Conservation (phyloP, 2,888 invertebrate genomes). For the Eupithecia vulgata region DNA sequence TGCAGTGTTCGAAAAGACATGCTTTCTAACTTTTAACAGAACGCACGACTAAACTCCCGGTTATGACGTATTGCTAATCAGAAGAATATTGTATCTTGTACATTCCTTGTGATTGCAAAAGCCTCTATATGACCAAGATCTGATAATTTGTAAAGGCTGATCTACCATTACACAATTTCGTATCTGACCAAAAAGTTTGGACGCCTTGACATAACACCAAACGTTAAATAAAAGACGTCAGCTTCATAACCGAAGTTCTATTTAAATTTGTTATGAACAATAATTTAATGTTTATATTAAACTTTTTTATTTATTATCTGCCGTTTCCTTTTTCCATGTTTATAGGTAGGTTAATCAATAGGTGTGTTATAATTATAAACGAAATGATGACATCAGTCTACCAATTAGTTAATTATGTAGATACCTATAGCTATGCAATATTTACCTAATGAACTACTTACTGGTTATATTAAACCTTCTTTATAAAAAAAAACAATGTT, state of each 20-base stretch:
- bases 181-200: conserved; percentile 65
- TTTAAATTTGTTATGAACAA: conserved; percentile 73
- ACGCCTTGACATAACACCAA: conserved; percentile 58
- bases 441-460: no score
- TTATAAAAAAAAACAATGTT: not conserved
- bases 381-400: not conserved
- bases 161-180: conserved; percentile 62
- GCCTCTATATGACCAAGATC: conserved; percentile 72
- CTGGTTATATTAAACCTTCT: not conserved
- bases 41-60: conserved; percentile 75
- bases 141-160: conserved; percentile 75
- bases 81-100: conserved; percentile 64
- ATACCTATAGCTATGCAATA: not conserved
- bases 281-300: conserved; percentile 83
- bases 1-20: conserved; percentile 68
- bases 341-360: not conserved
- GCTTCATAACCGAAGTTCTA: conserved; percentile 80
- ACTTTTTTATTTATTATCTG: conserved; percentile 76
- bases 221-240: conserved; percentile 66
- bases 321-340: conserved; percentile 45
- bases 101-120: conserved; percentile 70
- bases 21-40: conserved; percentile 83
- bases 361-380: not conserved
- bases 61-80: conserved; percentile 64
- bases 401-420: not conserved